A percentile compares a stretch with the other conserved stretches of the same genome.
These are phyloP conservation scores for Tachystola acroxantha DNA, from an alignment of 2,888 invertebrate species.

Conservation along the genomic window DNA sequence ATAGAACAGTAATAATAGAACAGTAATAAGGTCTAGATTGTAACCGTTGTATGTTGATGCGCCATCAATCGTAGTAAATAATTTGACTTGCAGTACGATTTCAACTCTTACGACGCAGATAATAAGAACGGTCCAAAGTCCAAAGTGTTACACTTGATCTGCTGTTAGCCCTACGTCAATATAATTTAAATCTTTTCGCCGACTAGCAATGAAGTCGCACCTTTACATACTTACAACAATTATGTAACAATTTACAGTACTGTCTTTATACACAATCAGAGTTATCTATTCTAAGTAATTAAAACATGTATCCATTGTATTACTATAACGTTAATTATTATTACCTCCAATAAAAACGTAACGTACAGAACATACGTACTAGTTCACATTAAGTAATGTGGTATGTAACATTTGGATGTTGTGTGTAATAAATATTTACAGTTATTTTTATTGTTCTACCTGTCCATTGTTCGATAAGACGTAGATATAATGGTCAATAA, in stretches of 20 bases:
- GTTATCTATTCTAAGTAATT: constrained; percentile 23
- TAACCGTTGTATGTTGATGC: no score
- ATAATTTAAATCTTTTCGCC: no score
- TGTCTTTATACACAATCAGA: constrained; percentile 19
- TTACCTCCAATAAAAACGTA: constrained; percentile 1
- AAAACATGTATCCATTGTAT: constrained; percentile 26
- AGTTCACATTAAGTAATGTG: constrained; percentile 21
- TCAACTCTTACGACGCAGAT: no score
- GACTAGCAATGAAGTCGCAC: no score
- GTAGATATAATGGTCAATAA: neutral
- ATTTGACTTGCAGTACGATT: no score
- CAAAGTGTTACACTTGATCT: no score
- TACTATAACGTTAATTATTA: constrained; percentile 20
- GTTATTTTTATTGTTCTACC: constrained; percentile 8
- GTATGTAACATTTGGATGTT: constrained; percentile 13
- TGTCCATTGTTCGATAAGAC: constrained; percentile 2
- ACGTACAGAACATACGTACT: constrained; percentile 14
- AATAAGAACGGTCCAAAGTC: no score
- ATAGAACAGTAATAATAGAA: no score
- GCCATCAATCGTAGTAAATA: no score
- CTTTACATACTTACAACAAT: constrained; percentile 1
- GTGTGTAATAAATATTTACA: constrained; percentile 15
- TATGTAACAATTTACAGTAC: constrained; percentile 13
- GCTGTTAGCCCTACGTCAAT: no score
- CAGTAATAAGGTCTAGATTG: no score